Evolutionary conservation across 2,113 vertebrate species (phyloP), one percentile per base, ranked within the genome.

Genomic region (Pseudorhombus dupliciocellatus): DNA sequence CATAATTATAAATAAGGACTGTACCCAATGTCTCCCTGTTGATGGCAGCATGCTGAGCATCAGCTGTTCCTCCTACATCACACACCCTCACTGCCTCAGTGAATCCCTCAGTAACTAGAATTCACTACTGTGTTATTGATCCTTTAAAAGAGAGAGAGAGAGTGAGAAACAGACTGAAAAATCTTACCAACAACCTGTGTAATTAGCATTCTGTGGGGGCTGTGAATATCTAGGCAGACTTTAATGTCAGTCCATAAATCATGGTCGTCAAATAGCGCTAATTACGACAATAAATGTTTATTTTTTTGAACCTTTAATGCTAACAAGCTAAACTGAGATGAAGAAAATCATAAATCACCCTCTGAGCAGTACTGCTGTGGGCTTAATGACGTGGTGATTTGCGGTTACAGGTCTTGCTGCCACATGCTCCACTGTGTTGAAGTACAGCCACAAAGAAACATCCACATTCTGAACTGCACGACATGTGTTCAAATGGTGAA

Each of bases 61-160:
- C 60, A 68, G 73, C 73, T 77, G 56, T 9, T 77, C 31, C 77
- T 81, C 72, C 74, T 46, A 68, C 77, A 60, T 22, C 54, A 57
- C 14, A 10, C 14, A 9, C 70, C 55, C 63, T 75, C n/a, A 59
- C 66, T n/a, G 50, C 26, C 40, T 56, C 50, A 62, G 26, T 66
- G 21, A 61, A 68, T 26, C 28, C 34, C 46, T 18, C 31, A 20
- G 22, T 62, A 3, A 21, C 31, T 1, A 18, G 12, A 11, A 57
- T 54, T 46, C 53, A 22, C 30, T 31, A 25, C 48, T 42, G 31
- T 66, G 30, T 15, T 0, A 50, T 31, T 15, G 51, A 25, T 16
- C 10, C 51, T 53, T 22, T 51, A 51, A 51, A 51, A 12, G 10
- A 51, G 21, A 12, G n/a, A 50, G 3, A 50, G 18, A 16, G 15